Base-by-base conservation (phyloP, 2,888 invertebrate species). In the Lasiommata megera region DNA sequence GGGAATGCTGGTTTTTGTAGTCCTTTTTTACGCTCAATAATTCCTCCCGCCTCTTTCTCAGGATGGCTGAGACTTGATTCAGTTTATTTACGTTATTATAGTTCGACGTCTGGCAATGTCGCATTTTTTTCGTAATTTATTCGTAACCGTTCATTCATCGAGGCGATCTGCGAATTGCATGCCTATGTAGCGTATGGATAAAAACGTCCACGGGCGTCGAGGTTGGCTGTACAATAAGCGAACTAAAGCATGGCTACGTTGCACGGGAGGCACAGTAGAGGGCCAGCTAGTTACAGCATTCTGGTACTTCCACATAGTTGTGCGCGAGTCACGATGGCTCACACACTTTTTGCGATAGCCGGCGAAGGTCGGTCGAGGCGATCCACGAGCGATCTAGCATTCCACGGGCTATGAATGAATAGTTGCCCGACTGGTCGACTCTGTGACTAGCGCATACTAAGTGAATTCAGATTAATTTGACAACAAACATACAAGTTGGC, bases 321-420 rank as follows among this genome's bases (percentile, higher is more conserved):
- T 66, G 75, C 68, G 71, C 73, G 75, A 76, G 74, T 71, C 71
- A 71, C 75, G 73, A 67, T 62, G 63, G 67, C 69, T 70, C 69
- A 69, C 71, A 66, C 66, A 68, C 65, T 73, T 73, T 73, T 74
- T 73, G 69, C 67, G 62, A 67, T 60, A 58, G 57, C 62, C 68
- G 66, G 62, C 70, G 84, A 85, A 88, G 86, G 87, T 84, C 84
- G 86, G 74, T 77, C 81, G 83, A 78, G 80, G 78, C 84, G 73
- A 82, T 77, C 82, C 84, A 84, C 86, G 82, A 82, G 82, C 79
- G 76, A 77, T 84, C 88, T 89, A 88, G 85, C 87, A 88, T 88
- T 88, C 88, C 88, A 74, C 76, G 77, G 77, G 79, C 84, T 86
- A 89, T 90, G 88, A 90, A 90, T 90, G 89, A 90, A 89, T 88